phyloP scores from a whole-genome alignment of 1,140 invertebrate genomes.

The Pomacea maculata region DNA sequence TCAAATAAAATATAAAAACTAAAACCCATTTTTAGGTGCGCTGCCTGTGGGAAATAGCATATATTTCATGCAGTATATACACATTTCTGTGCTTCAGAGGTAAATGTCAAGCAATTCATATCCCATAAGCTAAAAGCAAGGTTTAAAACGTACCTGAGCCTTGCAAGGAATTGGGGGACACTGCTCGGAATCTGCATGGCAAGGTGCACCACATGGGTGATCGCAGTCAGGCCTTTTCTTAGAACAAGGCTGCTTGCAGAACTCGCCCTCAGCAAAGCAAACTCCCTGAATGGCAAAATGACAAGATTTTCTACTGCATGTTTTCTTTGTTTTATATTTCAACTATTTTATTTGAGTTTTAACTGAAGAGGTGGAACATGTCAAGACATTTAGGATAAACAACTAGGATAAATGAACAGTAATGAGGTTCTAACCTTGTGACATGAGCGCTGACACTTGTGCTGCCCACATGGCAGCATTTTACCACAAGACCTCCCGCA shows the following conservation, averaged over 20 bases:
- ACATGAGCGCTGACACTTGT: constrained; percentile 80
- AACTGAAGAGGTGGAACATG: too few relatives aligned
- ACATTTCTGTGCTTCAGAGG: too few relatives aligned
- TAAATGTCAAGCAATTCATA: too few relatives aligned
- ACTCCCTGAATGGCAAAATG: constrained; percentile 39
- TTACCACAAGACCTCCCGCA: constrained; percentile 89
- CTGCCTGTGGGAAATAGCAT: too few relatives aligned
- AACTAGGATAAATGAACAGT: too few relatives aligned
- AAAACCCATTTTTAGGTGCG: too few relatives aligned
- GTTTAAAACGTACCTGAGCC: constrained; percentile 59
- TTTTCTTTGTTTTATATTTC: too few relatives aligned
- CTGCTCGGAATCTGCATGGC: constrained; percentile 73
- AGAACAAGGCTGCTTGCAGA: constrained; percentile 84
- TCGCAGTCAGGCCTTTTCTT: constrained; percentile 76
- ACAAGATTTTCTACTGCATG: too few relatives aligned
- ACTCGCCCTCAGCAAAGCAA: constrained; percentile 71
- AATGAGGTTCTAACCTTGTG: constrained; percentile 70
- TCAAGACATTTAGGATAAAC: too few relatives aligned
- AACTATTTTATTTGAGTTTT: too few relatives aligned
- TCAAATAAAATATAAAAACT: not conserved
- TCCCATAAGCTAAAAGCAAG: not conserved
- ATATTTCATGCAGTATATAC: too few relatives aligned
- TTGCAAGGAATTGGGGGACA: constrained; percentile 79
- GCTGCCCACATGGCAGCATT: constrained; percentile 78
- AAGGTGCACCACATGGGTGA: constrained; percentile 82